These are phyloP conservation scores for Ephialtes manifestator DNA, from an alignment of 2,888 invertebrate species.

Conservation along the genomic window DNA sequence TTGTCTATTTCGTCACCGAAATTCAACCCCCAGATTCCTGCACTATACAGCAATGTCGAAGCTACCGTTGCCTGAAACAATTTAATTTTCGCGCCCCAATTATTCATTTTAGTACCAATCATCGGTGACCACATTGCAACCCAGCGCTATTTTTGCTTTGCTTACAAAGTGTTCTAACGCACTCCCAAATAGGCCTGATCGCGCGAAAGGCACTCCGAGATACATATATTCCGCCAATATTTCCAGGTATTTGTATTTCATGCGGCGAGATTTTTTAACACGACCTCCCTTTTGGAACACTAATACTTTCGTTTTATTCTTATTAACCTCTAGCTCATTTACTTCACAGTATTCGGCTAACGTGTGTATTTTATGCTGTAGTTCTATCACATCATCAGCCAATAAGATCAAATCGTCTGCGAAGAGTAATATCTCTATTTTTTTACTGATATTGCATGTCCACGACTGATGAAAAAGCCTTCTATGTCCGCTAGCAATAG, in stretches of 20 bases:
- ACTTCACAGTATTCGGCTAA: neutral
- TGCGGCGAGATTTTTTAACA: neutral
- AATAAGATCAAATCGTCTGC: slow-evolving; percentile 43
- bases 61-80: neutral
- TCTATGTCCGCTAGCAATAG: neutral
- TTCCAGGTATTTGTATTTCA: neutral
- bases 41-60: neutral
- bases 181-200: neutral
- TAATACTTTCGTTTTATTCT: neutral
- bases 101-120: neutral
- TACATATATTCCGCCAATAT: neutral
- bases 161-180: neutral
- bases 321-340: neutral
- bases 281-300: neutral
- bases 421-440: slow-evolving; percentile 29
- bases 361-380: slow-evolving; percentile 30
- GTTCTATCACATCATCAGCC: slow-evolving; percentile 6
- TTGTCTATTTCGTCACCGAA: neutral
- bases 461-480: neutral
- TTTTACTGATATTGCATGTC: neutral
- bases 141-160: neutral
- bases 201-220: neutral
- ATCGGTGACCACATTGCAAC: neutral
- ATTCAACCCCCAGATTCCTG: neutral
- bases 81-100: neutral